These are phyloP conservation scores for Chaitophorus viminalis DNA, from an alignment of 2,888 invertebrate genomes.

Conservation along the genomic window DNA sequence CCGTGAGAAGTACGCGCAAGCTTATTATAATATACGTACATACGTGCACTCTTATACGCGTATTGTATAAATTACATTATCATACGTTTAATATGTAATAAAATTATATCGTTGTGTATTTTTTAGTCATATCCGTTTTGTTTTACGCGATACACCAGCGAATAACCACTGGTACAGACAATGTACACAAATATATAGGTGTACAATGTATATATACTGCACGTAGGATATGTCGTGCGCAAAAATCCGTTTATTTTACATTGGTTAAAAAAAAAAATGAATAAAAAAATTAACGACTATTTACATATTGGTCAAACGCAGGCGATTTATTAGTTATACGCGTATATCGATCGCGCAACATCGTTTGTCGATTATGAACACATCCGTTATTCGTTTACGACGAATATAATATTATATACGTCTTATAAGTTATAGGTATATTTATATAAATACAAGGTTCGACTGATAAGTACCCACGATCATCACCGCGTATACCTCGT, in stretches of 20 bases:
- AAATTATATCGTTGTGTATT: neutral
- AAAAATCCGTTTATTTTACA: slow-evolving; percentile 51
- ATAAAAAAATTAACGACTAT: slow-evolving; percentile 17
- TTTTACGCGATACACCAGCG: neutral
- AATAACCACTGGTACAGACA: no score
- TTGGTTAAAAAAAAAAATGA: neutral
- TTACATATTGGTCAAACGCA: slow-evolving; percentile 33
- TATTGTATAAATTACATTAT: neutral
- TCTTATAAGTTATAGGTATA: no score
- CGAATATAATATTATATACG: no score
- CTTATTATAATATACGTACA: no score
- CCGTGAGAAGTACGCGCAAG: no score
- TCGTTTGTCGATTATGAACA: slow-evolving; percentile 54
- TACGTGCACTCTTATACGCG: neutral
- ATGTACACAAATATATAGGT: neutral
- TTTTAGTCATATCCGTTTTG: neutral
- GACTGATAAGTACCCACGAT: no score
- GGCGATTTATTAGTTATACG: slow-evolving; percentile 58
- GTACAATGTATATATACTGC: neutral
- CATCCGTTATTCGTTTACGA: slow-evolving; percentile 5
- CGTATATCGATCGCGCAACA: slow-evolving; percentile 46
- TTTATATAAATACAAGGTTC: no score
- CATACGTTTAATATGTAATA: slow-evolving; percentile 1
- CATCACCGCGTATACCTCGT: neutral
- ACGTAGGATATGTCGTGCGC: neutral